phyloP scores from a whole-genome alignment of 2,797 vertebrate species.

The Rhyacichthys aspro region DNA sequence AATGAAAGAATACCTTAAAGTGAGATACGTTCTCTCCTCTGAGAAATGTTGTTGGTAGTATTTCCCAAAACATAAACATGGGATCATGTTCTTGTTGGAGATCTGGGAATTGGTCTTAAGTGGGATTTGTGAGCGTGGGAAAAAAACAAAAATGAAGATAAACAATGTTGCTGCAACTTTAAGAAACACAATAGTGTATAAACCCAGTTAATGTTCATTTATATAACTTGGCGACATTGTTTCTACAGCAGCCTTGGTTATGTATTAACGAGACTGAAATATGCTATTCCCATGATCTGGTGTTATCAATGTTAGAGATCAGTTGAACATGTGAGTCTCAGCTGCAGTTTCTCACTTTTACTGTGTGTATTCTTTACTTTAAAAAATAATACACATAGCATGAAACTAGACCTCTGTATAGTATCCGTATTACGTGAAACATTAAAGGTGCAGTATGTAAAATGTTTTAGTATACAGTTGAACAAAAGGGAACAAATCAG shows the following conservation, averaged over 20 bases:
- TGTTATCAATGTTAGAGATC: neutral
- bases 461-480: too few species aligned
- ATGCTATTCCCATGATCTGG: neutral
- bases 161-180: neutral
- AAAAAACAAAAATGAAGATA: constrained; percentile 1
- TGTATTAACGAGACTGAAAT: neutral
- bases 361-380: too few species aligned
- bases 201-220: neutral
- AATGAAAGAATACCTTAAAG: neutral
- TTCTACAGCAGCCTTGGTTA: neutral
- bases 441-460: too few species aligned
- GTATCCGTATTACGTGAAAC: too few species aligned
- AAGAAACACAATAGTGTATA: neutral
- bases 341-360: too few species aligned
- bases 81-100: neutral
- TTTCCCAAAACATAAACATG: neutral
- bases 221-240: neutral
- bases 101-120: too few species aligned
- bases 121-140: neutral
- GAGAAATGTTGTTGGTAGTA: neutral
- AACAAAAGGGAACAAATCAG: too few species aligned
- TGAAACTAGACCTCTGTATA: too few species aligned
- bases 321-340: neutral
- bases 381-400: too few species aligned
- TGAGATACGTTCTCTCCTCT: neutral